A percentile compares a stretch with the other conserved stretches of the same genome.
These are phyloP conservation scores for Junonia oenone DNA, from an alignment of 2,888 invertebrate genomes.

Conservation along the genomic window DNA sequence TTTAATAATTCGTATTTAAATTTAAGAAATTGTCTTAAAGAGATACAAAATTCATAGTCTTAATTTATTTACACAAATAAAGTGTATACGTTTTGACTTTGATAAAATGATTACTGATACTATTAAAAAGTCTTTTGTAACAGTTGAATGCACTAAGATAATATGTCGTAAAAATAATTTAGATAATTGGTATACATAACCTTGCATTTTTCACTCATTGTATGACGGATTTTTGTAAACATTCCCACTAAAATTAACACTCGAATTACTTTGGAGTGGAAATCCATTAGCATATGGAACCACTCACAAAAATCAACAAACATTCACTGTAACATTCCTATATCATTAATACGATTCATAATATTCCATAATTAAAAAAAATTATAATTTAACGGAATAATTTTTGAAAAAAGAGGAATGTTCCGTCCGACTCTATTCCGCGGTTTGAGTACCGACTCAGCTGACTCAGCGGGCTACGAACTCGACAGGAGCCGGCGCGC, in stretches of 20 bases:
- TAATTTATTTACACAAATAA: too few relatives aligned
- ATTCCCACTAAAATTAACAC: neutral
- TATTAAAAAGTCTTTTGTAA: neutral
- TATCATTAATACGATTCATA: neutral
- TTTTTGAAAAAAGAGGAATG: slow-evolving; percentile 38
- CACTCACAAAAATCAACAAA: neutral
- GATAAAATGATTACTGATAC: neutral
- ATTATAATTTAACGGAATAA: neutral
- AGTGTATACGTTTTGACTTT: neutral
- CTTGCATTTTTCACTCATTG: neutral
- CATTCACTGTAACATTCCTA: neutral
- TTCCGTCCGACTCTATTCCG: slow-evolving; percentile 63
- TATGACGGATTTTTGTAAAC: neutral
- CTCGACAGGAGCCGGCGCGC: slow-evolving; percentile 71
- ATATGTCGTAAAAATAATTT: neutral
- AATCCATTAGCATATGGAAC: neutral
- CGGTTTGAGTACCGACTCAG: slow-evolving; percentile 55
- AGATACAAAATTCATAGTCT: too few relatives aligned
- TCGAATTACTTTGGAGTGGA: neutral
- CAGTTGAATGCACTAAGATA: neutral
- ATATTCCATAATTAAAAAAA: too few relatives aligned
- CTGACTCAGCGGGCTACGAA: slow-evolving; percentile 57
- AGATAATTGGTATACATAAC: too few relatives aligned
- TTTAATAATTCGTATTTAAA: too few relatives aligned
- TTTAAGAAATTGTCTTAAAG: too few relatives aligned